These are phyloP conservation scores for Agonopterix alstromeriana DNA, from an alignment of 2,888 invertebrate species.

Conservation along the genomic window DNA sequence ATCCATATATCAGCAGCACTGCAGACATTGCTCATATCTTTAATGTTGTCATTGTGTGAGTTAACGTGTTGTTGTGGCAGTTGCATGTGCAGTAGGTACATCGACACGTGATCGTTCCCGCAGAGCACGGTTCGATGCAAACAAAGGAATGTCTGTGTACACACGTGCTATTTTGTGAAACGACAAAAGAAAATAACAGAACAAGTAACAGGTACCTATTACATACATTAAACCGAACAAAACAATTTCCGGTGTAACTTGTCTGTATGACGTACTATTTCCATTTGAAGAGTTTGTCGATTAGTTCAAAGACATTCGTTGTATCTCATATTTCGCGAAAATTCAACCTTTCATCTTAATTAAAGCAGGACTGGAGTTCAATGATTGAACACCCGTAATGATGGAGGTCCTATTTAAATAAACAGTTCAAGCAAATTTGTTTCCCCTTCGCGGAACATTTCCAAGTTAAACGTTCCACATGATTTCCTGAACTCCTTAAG, in stretches of 20 bases:
- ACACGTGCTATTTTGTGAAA: constrained; percentile 10
- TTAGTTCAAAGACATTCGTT: too few relatives aligned
- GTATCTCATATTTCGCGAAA: too few relatives aligned
- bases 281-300: too few relatives aligned
- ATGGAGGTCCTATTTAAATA: constrained; percentile 7
- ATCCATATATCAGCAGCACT: background rate
- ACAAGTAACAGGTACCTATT: too few relatives aligned
- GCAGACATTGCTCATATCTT: background rate
- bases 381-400: too few relatives aligned
- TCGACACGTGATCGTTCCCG: background rate
- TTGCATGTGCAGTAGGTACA: background rate
- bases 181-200: background rate
- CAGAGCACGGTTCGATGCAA: background rate
- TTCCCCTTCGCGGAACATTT: constrained; percentile 6
- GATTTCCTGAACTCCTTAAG: constrained; percentile 7
- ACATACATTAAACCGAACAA: too few relatives aligned
- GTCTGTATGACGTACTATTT: too few relatives aligned
- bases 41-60: background rate
- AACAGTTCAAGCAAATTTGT: constrained; percentile 13
- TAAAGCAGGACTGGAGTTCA: too few relatives aligned
- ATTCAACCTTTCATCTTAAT: too few relatives aligned
- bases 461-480: constrained; percentile 18
- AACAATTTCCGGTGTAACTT: too few relatives aligned
- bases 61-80: background rate
- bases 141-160: constrained; percentile 1